These are phyloP conservation scores for Salmo trutta DNA, from an alignment of 2,797 vertebrate species.

Conservation along the genomic window DNA sequence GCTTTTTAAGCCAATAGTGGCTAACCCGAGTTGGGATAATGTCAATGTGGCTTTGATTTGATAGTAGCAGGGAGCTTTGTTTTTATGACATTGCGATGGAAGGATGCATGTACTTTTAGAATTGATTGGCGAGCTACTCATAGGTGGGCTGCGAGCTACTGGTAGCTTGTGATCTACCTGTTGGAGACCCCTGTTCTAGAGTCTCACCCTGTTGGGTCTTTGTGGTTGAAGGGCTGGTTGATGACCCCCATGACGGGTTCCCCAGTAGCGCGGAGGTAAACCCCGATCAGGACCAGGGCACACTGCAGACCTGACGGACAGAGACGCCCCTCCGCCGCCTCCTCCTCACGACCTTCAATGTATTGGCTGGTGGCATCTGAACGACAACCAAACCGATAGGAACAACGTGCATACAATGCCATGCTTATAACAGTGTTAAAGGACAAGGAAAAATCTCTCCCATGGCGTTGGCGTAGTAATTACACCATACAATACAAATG, in stretches of 20 bases:
- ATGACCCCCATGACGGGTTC: constrained; percentile 88
- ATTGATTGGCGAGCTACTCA: not conserved
- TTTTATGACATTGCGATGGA: too few species aligned
- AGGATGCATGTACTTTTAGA: too few species aligned
- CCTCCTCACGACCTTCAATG: constrained; percentile 81
- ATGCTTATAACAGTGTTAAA: not conserved
- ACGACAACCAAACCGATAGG: constrained; percentile 10
- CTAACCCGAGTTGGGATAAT: too few species aligned
- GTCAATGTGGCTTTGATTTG: too few species aligned
- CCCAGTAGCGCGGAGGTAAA: constrained; percentile 79
- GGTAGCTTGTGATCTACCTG: not conserved
- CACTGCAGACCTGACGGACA: constrained; percentile 85
- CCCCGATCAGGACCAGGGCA: constrained; percentile 86
- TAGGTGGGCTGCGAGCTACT: not conserved
- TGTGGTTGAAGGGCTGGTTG: constrained; percentile 85
- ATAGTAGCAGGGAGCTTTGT: too few species aligned
- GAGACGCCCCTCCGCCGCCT: constrained; percentile 72
- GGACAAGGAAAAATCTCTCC: too few species aligned
- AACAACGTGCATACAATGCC: constrained; percentile 14
- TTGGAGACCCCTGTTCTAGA: not conserved
- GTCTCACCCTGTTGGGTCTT: constrained; percentile 71
- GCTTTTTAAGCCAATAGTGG: too few species aligned
- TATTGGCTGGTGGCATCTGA: constrained; percentile 89
- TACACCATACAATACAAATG: too few species aligned
- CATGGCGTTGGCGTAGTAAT: too few species aligned